phyloP scores from a whole-genome alignment of 2,797 vertebrate genomes.

The Furcifer pardalis region DNA sequence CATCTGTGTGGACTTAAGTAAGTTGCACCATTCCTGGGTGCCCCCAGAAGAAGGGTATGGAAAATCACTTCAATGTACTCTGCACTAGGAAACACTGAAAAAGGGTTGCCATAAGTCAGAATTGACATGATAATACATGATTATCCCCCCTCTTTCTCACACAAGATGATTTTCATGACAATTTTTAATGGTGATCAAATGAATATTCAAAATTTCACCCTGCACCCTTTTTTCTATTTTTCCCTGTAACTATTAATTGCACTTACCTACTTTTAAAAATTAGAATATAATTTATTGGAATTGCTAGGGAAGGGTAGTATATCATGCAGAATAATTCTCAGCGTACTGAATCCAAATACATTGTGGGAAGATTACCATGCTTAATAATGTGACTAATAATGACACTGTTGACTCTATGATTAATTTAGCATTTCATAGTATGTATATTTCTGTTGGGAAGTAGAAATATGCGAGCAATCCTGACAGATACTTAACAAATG shows the following conservation, averaged over 20 bases:
- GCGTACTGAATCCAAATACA: conserved; percentile 39
- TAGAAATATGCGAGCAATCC: conserved; percentile 51
- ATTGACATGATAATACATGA: too few species aligned
- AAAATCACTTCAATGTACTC: too few species aligned
- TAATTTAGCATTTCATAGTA: conserved; percentile 52
- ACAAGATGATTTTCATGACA: too few species aligned
- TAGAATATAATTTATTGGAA: neutral
- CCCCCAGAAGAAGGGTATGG: too few species aligned
- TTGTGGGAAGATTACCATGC: conserved; percentile 28
- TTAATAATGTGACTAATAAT: conserved; percentile 51
- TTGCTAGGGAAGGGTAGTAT: conserved; percentile 39
- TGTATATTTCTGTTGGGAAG: conserved; percentile 48
- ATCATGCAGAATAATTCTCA: conserved; percentile 34
- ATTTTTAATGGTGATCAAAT: too few species aligned
- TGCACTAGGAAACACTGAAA: too few species aligned
- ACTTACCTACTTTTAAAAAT: neutral
- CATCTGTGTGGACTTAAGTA: too few species aligned
- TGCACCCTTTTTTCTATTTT: neutral
- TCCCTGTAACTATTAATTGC: neutral
- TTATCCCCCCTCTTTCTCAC: too few species aligned
- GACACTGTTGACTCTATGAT: conserved; percentile 50
- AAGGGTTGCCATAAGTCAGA: too few species aligned
- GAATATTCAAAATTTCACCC: neutral
- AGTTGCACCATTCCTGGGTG: too few species aligned
- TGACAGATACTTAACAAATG: conserved; percentile 58